Conservation (phyloP, 2,888 invertebrate genomes). For the Ethmia dodecea region DNA sequence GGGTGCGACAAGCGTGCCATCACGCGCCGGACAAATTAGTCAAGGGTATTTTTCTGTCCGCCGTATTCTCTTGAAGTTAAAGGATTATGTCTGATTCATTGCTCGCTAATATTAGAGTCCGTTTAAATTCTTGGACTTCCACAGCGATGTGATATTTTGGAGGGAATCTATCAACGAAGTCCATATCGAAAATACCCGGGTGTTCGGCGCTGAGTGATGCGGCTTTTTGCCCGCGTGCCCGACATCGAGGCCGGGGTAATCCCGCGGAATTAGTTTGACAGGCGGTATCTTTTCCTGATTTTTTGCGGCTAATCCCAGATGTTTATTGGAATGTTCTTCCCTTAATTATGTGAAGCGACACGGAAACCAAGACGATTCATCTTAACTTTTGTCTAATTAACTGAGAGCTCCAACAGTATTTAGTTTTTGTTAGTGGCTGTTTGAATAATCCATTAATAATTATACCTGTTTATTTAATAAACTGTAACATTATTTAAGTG, state of each 20-base stretch:
- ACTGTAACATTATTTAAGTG: slow-evolving; percentile 22
- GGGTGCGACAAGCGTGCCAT: slow-evolving; percentile 36
- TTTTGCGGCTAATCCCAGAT: slow-evolving; percentile 64
- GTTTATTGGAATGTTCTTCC: slow-evolving; percentile 48
- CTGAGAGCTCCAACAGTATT: slow-evolving; percentile 13
- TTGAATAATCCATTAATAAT: no score
- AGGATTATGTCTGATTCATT: not conserved
- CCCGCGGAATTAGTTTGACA: slow-evolving; percentile 69
- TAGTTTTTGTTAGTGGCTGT: no score
- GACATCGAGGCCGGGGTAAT: slow-evolving; percentile 39
- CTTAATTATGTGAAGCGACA: slow-evolving; percentile 67
- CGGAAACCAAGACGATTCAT: slow-evolving; percentile 44
- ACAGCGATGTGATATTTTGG: not conserved
- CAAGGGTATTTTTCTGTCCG: slow-evolving; percentile 30
- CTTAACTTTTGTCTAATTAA: slow-evolving; percentile 22
- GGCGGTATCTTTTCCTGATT: slow-evolving; percentile 62
- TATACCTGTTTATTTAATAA: no score
- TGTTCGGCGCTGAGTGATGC: slow-evolving; percentile 60
- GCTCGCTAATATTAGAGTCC: not conserved
- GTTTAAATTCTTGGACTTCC: not conserved
- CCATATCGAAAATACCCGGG: slow-evolving; percentile 42
- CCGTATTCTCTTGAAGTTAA: no score
- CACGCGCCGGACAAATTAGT: slow-evolving; percentile 44
- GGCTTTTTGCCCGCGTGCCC: slow-evolving; percentile 65
- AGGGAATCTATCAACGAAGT: not conserved